Percentiles rank a stretch among this genome's conserved stretches.
Conservation (phyloP, 2,797 vertebrate genomes). For the Sebastes vulpes region DNA sequence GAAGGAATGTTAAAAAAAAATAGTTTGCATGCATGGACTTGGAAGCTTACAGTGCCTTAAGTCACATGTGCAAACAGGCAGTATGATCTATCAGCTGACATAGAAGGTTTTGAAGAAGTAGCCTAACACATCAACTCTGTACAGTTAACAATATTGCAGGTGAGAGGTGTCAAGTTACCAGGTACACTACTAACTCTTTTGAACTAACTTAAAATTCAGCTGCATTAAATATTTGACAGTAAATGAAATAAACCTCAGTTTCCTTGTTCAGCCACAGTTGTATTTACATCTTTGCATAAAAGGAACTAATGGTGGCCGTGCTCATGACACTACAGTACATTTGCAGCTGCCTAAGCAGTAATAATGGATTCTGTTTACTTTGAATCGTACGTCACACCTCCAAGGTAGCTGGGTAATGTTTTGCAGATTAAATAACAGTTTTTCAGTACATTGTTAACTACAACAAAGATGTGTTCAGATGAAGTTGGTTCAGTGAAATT, state of each 20-base stretch:
- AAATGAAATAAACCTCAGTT: background rate
- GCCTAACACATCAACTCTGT: background rate
- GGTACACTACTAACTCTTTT: background rate
- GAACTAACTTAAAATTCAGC: background rate
- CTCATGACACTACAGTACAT: background rate
- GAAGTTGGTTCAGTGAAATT: background rate
- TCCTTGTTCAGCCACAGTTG: background rate
- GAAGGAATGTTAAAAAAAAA: background rate
- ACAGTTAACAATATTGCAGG: background rate
- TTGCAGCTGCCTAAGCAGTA: background rate
- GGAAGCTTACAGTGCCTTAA: conserved; percentile 11
- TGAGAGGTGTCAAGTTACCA: background rate
- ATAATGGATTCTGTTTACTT: background rate
- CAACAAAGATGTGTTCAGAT: conserved; percentile 12
- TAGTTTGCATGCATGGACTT: background rate
- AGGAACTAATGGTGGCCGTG: background rate
- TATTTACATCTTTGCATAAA: background rate
- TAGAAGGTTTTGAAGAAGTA: background rate
- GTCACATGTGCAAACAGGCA: background rate
- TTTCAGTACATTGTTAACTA: background rate
- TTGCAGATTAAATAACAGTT: background rate
- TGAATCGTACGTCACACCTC: background rate
- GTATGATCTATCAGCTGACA: background rate
- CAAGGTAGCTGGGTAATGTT: background rate
- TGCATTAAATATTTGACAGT: background rate